Evolutionary conservation across 2,888 invertebrate genomes (phyloP), one percentile per base, ranked within the genome.

Genomic region (Mactromeris polynyma): DNA sequence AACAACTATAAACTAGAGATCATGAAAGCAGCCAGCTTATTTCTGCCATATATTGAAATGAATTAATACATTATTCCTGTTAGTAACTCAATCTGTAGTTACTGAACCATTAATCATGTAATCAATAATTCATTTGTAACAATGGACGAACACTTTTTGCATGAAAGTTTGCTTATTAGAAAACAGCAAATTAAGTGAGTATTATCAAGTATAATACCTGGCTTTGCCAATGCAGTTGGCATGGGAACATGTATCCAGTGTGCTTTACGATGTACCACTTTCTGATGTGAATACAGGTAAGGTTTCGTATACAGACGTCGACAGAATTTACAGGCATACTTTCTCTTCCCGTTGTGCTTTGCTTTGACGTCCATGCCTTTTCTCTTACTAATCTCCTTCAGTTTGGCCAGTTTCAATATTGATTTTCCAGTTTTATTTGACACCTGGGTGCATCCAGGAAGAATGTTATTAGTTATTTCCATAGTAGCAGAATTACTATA

Each of bases 251-350:
- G 19, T 3, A 80, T 58, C 84, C 78, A 78, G 33, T 86, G 79
- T 79, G 46, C 58, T 51, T 40, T 64, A 51, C 40, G 31, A 80
- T 89, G 87, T 26, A 80, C 83, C 33, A 69, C 38, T 51, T 84
- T 86, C 85, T 83, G 87, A 40, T 91, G 90, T 6, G 81, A 36
- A 54, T 91, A 87, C 42, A 90, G 58, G 58, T 85, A 90, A 7
- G 87, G 87, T 40, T 83, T 80, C 58, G 85, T 87, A 73, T 85
- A 89, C n/a, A 88, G 54, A 40, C 85, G 78, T 38, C 89, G 38
- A 69, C 88, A 85, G 19, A 54, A 82, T 77, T 89, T 90, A 77
- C 91, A 88, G 7, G 87, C 83, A 80, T 77, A 87, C 33, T 81
- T 51, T 31, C 86, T 81, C 17, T 86, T 88, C 78, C 46, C 33